Percentiles rank a stretch among this genome's conserved stretches.
Conservation (phyloP, 2,888 invertebrate species). For the Limenitis camilla region DNA sequence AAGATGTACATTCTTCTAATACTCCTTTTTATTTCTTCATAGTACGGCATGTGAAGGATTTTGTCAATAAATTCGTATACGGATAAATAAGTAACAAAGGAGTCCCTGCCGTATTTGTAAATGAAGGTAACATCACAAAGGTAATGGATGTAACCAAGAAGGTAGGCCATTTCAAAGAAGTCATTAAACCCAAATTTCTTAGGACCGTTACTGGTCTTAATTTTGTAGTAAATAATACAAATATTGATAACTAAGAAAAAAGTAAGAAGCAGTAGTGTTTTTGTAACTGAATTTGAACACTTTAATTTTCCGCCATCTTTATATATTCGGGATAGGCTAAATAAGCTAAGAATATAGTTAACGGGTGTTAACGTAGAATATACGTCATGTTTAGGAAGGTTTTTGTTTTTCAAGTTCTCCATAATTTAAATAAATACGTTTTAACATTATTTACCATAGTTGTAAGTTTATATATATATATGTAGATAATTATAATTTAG, state of each 20-base stretch:
- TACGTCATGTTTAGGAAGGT: too few species aligned
- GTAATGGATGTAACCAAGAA: slow-evolving; percentile 6
- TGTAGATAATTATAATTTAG: too few species aligned
- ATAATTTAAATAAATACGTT: too few species aligned
- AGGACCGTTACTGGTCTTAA: neutral
- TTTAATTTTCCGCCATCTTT: slow-evolving; percentile 1
- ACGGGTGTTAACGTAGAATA: too few species aligned
- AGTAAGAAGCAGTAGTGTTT: neutral
- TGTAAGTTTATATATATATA: too few species aligned
- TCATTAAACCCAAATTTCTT: neutral
- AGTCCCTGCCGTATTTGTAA: slow-evolving; percentile 3
- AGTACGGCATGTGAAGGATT: slow-evolving; percentile 11
- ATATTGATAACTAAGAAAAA: neutral
- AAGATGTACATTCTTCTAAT: slow-evolving; percentile 4
- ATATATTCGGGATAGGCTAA: too few species aligned
- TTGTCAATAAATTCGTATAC: slow-evolving; percentile 20
- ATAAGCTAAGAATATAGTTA: too few species aligned
- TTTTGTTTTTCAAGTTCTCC: too few species aligned
- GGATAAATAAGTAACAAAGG: slow-evolving; percentile 13
- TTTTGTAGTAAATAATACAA: neutral
- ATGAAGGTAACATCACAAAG: slow-evolving; percentile 1
- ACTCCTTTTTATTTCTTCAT: slow-evolving; percentile 12
- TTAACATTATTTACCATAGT: too few species aligned
- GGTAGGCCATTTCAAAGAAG: neutral
- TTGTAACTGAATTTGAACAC: neutral